These are phyloP conservation scores for Pterostichus niger DNA, from an alignment of 2,888 invertebrate genomes.

Conservation along the genomic window DNA sequence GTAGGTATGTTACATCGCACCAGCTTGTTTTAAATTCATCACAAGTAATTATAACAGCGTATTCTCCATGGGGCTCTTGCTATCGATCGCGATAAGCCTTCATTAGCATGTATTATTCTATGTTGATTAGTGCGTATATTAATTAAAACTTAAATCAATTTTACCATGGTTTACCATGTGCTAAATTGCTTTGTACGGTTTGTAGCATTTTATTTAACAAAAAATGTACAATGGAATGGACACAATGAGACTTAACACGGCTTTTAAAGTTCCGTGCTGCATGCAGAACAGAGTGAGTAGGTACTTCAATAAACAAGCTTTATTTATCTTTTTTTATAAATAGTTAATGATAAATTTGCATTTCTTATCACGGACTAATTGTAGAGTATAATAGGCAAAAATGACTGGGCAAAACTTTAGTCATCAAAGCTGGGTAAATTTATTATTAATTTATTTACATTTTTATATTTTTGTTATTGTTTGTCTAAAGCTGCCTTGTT, in stretches of 20 bases:
- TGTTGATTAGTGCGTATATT: slow-evolving; percentile 64
- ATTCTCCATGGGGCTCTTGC: slow-evolving; percentile 60
- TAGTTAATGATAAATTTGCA: neutral
- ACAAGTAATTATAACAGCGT: slow-evolving; percentile 60
- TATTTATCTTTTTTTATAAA: slow-evolving; percentile 12
- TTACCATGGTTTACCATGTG: slow-evolving; percentile 40
- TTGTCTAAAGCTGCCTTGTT: too few species aligned
- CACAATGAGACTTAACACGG: slow-evolving; percentile 10
- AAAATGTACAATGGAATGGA: slow-evolving; percentile 1
- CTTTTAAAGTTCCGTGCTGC: slow-evolving; percentile 1
- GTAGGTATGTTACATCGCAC: neutral
- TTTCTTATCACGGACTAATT: slow-evolving; percentile 5
- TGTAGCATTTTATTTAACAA: slow-evolving; percentile 24
- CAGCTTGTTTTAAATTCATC: slow-evolving; percentile 61
- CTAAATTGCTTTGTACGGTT: slow-evolving; percentile 12
- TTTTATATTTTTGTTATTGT: too few species aligned
- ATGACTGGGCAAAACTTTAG: slow-evolving; percentile 7
- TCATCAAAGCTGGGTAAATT: too few species aligned
- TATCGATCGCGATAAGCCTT: slow-evolving; percentile 66
- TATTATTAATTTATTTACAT: too few species aligned
- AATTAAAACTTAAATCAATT: slow-evolving; percentile 65
- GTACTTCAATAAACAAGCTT: neutral
- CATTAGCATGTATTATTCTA: slow-evolving; percentile 67
- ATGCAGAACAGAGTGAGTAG: neutral
- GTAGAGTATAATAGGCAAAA: neutral